Conservation (phyloP, 2,797 vertebrate species). For the Euthynnus affinis region DNA sequence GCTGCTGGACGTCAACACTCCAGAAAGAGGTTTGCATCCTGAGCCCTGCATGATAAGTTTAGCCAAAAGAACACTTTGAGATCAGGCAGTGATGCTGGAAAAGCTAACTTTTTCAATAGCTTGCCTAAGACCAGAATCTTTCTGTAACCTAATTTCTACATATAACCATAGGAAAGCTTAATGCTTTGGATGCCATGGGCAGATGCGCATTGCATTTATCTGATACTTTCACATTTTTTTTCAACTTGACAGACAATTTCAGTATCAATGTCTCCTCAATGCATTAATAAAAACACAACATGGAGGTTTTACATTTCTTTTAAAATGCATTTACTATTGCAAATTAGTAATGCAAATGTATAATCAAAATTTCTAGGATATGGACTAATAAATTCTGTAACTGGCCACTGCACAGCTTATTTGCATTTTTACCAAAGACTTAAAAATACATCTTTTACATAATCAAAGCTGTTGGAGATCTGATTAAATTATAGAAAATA, state of each 20-base stretch:
- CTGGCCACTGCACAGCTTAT: not conserved
- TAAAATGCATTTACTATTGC: not conserved
- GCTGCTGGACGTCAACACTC: not conserved
- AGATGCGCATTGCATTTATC: not conserved
- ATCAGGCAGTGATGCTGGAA: too few species aligned
- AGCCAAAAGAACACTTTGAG: not conserved
- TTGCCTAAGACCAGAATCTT: too few species aligned
- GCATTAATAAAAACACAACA: not conserved
- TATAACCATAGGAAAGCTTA: not conserved
- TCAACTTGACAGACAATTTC: not conserved
- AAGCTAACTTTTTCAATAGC: too few species aligned
- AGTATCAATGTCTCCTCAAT: not conserved
- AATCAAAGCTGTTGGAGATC: not conserved
- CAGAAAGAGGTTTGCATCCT: not conserved
- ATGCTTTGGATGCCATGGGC: not conserved
- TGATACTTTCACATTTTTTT: not conserved
- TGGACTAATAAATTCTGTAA: not conserved
- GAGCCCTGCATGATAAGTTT: not conserved
- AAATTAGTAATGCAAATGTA: not conserved
- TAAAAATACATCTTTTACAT: not conserved
- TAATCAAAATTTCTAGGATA: too few species aligned
- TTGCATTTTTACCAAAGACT: not conserved
- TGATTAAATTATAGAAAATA: not conserved
- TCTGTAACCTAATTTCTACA: not conserved
- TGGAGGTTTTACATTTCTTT: not conserved